These are phyloP conservation scores for Silurus asotus DNA, from an alignment of 2,113 vertebrate genomes.

Conservation along the genomic window DNA sequence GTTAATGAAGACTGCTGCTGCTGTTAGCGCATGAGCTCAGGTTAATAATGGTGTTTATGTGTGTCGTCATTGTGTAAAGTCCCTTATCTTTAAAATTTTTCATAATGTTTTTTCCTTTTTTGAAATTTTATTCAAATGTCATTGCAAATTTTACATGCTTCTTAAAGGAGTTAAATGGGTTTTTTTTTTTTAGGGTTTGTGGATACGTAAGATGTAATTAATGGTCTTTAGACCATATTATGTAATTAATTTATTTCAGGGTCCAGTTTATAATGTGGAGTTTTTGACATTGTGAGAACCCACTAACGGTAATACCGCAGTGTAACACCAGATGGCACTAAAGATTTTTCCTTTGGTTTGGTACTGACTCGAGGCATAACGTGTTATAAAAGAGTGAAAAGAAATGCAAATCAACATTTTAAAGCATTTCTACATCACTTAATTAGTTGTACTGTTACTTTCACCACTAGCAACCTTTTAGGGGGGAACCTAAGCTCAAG, in stretches of 20 bases:
- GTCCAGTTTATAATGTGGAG: background rate
- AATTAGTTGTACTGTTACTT: background rate
- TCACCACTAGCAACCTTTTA: background rate
- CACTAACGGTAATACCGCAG: slow-evolving; percentile 14
- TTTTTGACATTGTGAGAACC: background rate
- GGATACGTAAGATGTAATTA: too few species aligned
- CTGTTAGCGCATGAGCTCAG: background rate
- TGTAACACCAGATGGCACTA: slow-evolving; percentile 43
- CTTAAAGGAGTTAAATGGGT: background rate
- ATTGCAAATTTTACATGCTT: background rate
- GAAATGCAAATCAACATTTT: background rate
- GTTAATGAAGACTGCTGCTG: background rate
- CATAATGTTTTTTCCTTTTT: background rate
- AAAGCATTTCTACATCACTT: background rate
- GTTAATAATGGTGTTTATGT: slow-evolving; percentile 4
- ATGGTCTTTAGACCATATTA: background rate
- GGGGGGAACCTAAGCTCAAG: too few species aligned
- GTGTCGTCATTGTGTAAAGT: background rate
- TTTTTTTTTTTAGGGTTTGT: background rate
- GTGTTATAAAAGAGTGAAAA: background rate
- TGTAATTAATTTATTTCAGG: background rate
- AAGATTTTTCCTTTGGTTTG: background rate
- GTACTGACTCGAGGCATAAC: background rate
- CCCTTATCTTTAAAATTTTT: slow-evolving; percentile 9
- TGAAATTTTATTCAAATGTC: too few species aligned